A percentile compares a stretch with the other conserved stretches of the same genome.
phyloP scores from a whole-genome alignment of 92 coral and sea anemone genomes.

The Porites cylindrica region DNA sequence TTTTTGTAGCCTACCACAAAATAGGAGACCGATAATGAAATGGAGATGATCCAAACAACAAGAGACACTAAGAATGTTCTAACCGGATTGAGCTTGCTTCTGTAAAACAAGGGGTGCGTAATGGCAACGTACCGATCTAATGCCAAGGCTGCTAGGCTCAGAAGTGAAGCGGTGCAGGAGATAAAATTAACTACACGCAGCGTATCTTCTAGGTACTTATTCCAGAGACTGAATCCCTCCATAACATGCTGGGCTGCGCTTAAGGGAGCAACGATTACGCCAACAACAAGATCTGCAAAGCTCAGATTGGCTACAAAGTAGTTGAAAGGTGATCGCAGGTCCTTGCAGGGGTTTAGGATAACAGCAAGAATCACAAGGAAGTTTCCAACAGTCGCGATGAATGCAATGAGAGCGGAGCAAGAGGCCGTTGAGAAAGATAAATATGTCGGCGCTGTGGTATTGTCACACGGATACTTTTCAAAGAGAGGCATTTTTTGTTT shows the following conservation, averaged over 20 bases:
- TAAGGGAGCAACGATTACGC: constrained; percentile 72
- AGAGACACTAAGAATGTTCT: constrained; percentile 58
- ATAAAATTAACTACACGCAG: constrained; percentile 57
- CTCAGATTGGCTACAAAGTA: constrained; percentile 79
- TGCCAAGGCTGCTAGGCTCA: constrained; percentile 52
- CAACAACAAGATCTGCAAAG: constrained; percentile 85
- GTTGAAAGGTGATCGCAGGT: constrained; percentile 84
- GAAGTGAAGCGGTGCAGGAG: constrained; percentile 31
- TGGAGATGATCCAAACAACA: constrained; percentile 67
- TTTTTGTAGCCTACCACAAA: constrained; percentile 69
- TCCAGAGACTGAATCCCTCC: constrained; percentile 63
- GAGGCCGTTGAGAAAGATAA: constrained; percentile 78
- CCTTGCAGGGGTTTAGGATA: constrained; percentile 71
- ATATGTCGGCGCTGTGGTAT: constrained; percentile 62
- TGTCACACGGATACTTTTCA: constrained; percentile 58
- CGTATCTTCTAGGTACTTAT: background rate
- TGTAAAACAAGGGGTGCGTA: constrained; percentile 66
- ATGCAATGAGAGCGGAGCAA: constrained; percentile 46
- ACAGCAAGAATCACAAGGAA: constrained; percentile 81
- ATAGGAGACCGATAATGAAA: constrained; percentile 56
- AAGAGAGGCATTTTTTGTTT: constrained; percentile 37
- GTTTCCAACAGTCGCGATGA: constrained; percentile 75
- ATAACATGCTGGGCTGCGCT: constrained; percentile 57
- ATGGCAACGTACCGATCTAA: constrained; percentile 77
- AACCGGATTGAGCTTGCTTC: constrained; percentile 49